Percentiles rank a stretch among this genome's conserved stretches.
phyloP scores from a whole-genome alignment of 2,888 invertebrate genomes.

The Resseliella maxima region DNA sequence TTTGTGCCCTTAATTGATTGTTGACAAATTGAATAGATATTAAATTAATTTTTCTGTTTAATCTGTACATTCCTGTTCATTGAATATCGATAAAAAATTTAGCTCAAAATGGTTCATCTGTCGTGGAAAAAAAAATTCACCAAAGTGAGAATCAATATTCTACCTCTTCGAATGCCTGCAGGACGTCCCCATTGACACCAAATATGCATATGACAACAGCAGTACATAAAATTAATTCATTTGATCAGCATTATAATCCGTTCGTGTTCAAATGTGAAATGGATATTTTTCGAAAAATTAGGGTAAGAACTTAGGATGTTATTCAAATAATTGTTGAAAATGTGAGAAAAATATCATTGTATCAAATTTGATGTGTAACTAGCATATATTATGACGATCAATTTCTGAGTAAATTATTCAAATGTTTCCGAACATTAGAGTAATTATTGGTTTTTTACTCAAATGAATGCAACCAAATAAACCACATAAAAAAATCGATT shows the following conservation, averaged over 20 bases:
- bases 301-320: neutral
- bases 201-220: neutral
- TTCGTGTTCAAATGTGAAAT: conserved; percentile 47
- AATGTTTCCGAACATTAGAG: no score
- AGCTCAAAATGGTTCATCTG: conserved; percentile 32
- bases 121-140: neutral
- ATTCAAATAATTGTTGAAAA: neutral
- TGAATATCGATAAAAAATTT: neutral
- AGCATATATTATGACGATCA: no score
- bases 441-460: no score
- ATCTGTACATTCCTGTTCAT: neutral
- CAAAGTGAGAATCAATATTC: conserved; percentile 5
- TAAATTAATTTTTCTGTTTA: neutral
- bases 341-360: neutral
- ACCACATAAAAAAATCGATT: neutral
- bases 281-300: conserved; percentile 1
- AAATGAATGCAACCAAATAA: no score
- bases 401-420: no score
- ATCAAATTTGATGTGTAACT: no score
- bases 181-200: neutral
- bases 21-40: neutral
- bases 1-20: neutral
- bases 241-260: conserved; percentile 39
- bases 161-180: neutral
- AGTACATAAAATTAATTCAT: neutral